phyloP scores from a whole-genome alignment of 2,797 vertebrate genomes.

The Tachyglossus aculeatus region DNA sequence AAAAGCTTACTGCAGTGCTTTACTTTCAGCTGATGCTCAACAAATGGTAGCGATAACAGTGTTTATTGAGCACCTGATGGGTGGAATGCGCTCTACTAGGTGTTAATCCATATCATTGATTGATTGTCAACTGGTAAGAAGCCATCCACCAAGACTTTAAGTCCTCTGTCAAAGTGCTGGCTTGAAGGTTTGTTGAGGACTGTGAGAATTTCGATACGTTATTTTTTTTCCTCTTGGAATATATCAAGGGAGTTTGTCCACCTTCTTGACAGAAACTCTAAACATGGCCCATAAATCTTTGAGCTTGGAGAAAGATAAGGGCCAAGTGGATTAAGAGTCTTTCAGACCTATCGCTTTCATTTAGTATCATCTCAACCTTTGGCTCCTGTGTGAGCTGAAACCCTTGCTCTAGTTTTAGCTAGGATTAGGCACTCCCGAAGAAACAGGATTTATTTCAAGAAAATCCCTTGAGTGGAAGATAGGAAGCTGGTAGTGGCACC shows the following conservation, averaged over 20 bases:
- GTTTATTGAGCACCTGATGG: too few species aligned
- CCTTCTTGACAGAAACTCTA: background rate
- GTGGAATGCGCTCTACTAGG: too few species aligned
- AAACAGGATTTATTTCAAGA: background rate
- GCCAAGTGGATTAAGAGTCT: background rate
- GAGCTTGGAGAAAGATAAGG: background rate
- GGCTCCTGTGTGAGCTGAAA: background rate
- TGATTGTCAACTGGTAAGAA: too few species aligned
- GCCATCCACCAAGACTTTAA: too few species aligned
- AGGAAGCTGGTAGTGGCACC: background rate
- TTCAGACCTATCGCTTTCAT: background rate
- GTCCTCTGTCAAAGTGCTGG: too few species aligned
- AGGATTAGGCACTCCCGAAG: accelerated
- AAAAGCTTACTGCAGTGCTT: too few species aligned
- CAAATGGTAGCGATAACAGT: too few species aligned
- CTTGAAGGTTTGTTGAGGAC: too few species aligned
- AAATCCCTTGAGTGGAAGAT: background rate
- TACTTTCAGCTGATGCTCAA: too few species aligned
- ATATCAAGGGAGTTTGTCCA: background rate
- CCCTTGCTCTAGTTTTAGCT: background rate
- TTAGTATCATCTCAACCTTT: background rate
- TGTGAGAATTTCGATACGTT: too few species aligned
- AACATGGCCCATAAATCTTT: background rate
- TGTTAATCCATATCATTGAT: too few species aligned
- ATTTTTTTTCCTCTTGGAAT: too few species aligned